phyloP scores from a whole-genome alignment of 1,140 invertebrate genomes.

The Pomacea maculata region DNA sequence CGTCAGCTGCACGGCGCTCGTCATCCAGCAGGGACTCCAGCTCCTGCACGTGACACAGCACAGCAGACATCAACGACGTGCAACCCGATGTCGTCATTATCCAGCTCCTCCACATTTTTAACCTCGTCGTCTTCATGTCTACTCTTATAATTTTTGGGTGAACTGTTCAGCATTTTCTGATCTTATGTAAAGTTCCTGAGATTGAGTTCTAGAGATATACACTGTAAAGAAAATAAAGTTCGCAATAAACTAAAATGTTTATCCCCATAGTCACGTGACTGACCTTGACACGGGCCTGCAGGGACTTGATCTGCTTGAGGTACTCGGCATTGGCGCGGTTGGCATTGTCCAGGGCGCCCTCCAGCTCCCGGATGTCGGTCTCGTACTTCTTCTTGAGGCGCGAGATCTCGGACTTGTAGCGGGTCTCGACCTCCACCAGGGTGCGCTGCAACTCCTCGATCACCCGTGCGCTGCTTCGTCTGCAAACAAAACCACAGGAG shows the following conservation, averaged over 20 bases:
- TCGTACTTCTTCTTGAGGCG: constrained; percentile 66
- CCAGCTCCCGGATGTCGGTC: constrained; percentile 62
- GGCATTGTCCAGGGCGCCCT: constrained; percentile 61
- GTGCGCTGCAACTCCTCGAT: constrained; percentile 65
- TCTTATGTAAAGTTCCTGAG: too few species aligned
- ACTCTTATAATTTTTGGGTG: not conserved
- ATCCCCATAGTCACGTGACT: not conserved
- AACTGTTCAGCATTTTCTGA: not conserved
- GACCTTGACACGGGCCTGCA: constrained; percentile 59
- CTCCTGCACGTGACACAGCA: constrained; percentile 46
- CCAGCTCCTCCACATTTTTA: not conserved
- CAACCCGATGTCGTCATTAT: not conserved
- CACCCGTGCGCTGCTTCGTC: constrained; percentile 61
- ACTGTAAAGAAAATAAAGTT: too few species aligned
- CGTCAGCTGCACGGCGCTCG: constrained; percentile 56
- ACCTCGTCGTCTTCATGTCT: not conserved
- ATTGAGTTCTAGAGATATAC: too few species aligned
- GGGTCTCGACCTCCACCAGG: constrained; percentile 63
- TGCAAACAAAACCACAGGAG: constrained; percentile 32
- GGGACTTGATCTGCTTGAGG: constrained; percentile 57
- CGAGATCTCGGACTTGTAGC: constrained; percentile 64
- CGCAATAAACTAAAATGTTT: too few species aligned
- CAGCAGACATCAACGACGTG: not conserved
- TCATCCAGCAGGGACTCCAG: constrained; percentile 60
- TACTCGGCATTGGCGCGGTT: constrained; percentile 61